Conservation (phyloP, 2,888 invertebrate species). For the Oligia latruncula region DNA sequence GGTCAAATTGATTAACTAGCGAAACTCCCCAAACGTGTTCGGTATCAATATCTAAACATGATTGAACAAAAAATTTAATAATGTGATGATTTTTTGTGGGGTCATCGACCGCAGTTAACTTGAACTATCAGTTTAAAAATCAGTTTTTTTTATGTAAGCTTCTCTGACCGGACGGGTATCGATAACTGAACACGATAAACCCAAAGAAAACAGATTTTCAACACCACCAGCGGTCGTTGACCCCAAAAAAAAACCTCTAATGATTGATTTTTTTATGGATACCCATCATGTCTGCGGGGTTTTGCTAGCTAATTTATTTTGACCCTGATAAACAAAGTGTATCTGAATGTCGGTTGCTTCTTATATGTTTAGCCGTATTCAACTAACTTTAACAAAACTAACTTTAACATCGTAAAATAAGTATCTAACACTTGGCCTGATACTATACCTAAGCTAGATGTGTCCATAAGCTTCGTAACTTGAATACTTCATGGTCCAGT, state of each 20-base stretch:
- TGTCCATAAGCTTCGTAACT: constrained; percentile 12
- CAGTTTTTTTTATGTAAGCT: too few species aligned
- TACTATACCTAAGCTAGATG: constrained; percentile 1
- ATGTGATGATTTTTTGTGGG: not conserved
- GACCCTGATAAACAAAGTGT: not conserved
- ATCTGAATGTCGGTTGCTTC: not conserved
- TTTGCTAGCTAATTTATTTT: not conserved
- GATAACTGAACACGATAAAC: too few species aligned
- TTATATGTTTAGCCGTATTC: not conserved
- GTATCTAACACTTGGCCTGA: not conserved
- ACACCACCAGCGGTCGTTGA: too few species aligned
- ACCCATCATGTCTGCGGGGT: not conserved
- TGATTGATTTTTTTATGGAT: not conserved
- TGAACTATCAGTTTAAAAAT: not conserved
- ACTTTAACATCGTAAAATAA: not conserved
- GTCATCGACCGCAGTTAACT: not conserved
- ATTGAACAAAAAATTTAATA: too few species aligned
- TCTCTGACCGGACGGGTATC: too few species aligned
- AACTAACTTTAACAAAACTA: not conserved
- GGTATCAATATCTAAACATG: not conserved
- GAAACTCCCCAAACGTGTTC: not conserved
- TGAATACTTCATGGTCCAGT: constrained; percentile 14
- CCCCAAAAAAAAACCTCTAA: too few species aligned
- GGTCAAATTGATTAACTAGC: not conserved
- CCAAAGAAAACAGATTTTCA: too few species aligned